Evolutionary conservation across 2,888 invertebrate genomes (phyloP), one percentile per base, ranked within the genome.

Genomic region (Philonicus albiceps): DNA sequence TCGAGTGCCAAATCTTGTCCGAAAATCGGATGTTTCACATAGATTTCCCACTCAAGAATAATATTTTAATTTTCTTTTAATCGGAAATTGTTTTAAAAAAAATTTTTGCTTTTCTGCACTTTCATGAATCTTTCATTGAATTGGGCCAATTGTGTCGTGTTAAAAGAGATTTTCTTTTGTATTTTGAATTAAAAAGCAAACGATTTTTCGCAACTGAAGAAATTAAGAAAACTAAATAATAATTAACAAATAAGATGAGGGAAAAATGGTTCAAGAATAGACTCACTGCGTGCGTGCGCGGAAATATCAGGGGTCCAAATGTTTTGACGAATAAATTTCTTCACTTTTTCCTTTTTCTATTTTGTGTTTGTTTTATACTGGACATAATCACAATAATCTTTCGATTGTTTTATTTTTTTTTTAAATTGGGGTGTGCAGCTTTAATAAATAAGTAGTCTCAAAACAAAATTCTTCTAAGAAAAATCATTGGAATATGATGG

Each of bases 201-300:
- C 16, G 27, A 34, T 16, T 31, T 53, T 30, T 84, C 34, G 53
- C 55, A 53, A 27, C 53, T 55, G 13, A 73, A 53, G 22, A 27
- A 27, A 27, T 22, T n/a, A 49, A 49, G 49, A n/a, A 72, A 84
- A 40, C 73, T 43, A 73, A 73, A 27, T 16, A 22, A 43, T 27
- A 83, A 64, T 1, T 30, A 53, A 73, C 2, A 73, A 31, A 84
- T 84, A 22, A 84, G 84, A 84, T 83, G 84, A 84, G 40, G 84
- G 73, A 84, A 43, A 72, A 37, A 84, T 84, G 84, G 49, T 40
- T 84, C 37, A 27, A 84, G 31, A 73, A 84, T 90, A 90, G 91
- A 92, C 92, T 92, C 92, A 92, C 92, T 92, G 92, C 92, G 92
- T 92, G 92, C 92, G 92, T 92, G 91, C 92, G 92, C 92, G 92